Conservation (phyloP, 2,113 vertebrate genomes). For the Eptatretus burgeri region DNA sequence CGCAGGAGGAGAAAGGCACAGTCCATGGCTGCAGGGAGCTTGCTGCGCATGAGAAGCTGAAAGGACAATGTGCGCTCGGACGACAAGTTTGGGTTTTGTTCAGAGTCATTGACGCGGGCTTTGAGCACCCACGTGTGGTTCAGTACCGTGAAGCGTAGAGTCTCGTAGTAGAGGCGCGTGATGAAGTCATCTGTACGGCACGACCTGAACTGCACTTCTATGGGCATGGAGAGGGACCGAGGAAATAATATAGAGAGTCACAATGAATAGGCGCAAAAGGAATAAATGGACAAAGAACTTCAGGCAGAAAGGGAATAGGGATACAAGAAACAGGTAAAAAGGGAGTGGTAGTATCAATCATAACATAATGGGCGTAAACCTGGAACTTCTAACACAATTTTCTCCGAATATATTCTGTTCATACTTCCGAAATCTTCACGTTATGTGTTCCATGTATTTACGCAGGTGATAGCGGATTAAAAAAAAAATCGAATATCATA, state of each 20-base stretch:
- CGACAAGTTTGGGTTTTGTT: slow-evolving; percentile 84
- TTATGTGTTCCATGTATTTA: too few species aligned
- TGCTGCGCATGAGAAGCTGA: slow-evolving; percentile 84
- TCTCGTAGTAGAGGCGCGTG: slow-evolving; percentile 83
- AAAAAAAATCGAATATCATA: too few species aligned
- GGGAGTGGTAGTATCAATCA: too few species aligned
- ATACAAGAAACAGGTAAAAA: too few species aligned
- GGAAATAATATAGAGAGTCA: neutral
- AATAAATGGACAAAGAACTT: too few species aligned
- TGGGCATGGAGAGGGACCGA: slow-evolving; percentile 11
- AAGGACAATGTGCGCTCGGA: slow-evolving; percentile 91
- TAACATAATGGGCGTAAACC: too few species aligned
- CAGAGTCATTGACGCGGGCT: slow-evolving; percentile 73
- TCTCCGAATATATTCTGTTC: too few species aligned
- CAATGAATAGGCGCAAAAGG: too few species aligned
- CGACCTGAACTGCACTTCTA: slow-evolving; percentile 81
- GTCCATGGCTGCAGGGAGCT: slow-evolving; percentile 51
- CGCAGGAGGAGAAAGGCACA: slow-evolving; percentile 81
- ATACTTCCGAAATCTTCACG: too few species aligned
- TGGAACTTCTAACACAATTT: too few species aligned
- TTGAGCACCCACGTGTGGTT: slow-evolving; percentile 96
- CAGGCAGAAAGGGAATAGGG: too few species aligned
- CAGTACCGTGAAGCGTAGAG: slow-evolving; percentile 60
- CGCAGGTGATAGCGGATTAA: too few species aligned
- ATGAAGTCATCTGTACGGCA: slow-evolving; percentile 93